Base-by-base conservation (phyloP, 2,113 vertebrate species). In the Theristicus caerulescens region DNA sequence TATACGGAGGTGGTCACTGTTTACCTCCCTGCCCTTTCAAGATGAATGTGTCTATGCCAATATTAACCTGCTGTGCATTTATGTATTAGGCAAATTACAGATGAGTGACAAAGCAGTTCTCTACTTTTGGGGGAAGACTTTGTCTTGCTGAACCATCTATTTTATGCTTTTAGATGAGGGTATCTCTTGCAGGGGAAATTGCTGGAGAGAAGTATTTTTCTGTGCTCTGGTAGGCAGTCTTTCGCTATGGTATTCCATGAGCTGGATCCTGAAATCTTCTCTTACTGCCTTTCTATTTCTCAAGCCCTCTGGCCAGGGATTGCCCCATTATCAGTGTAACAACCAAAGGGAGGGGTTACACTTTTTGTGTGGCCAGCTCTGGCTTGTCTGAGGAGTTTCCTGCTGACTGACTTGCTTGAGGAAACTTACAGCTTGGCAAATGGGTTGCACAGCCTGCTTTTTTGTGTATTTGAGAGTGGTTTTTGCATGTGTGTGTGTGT, bases 341-440 rank as follows among this genome's bases (percentile, higher is more conserved):
- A 86, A 46, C 88, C 40, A 3, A 70, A 96, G 96, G 95, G 91
- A 94, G 91, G 87, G 66, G 86, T 80, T 95, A 72, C 1, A 8
- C 66, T 73, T 92, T 88, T 89, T 82, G 66, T 76, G 77, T 93
- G 93, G 86, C 97, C 88, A 88, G 94, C 94, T 95, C 88, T 93
- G 94, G 93, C 96, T 97, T 95, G 95, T 97, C 87, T 26, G 74
- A 91, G 93, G 66, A 94, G 94, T 91, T 92, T 90, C 70, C 95
- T 95, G 62, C 16, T 34, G 22, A 51, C 51, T 84, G 44, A 66
- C 88, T 96, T 82, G 86, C 91, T 90, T 1, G 42, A 49, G 89
- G 81, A 96, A 73, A 54, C 71, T n/a, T 55, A 10, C 9, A 81
- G 67, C 67, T 93, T 91, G 73, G 86, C 74, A 89, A 42, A 69